A percentile compares a stretch with the other conserved stretches of the same genome.
These are phyloP conservation scores for Adrianichthys oophorus DNA, from an alignment of 2,797 vertebrate species.

Conservation along the genomic window DNA sequence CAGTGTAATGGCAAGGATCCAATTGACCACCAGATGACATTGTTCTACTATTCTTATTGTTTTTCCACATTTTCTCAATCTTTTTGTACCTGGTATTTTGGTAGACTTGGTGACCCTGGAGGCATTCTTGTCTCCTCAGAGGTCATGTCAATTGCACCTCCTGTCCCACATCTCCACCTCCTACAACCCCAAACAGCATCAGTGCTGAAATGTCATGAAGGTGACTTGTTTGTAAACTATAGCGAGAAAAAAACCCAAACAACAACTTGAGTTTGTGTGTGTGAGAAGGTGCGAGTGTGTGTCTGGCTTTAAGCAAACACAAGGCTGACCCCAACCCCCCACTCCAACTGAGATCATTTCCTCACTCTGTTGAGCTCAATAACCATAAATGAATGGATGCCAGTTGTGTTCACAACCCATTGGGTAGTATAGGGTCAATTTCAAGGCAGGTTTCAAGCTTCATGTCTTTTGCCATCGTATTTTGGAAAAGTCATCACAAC, in stretches of 20 bases:
- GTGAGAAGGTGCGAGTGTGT: no score
- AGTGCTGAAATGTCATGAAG: conserved; percentile 71
- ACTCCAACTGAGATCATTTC: no score
- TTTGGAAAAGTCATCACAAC: no score
- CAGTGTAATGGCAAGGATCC: conserved; percentile 46
- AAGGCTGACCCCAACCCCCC: no score
- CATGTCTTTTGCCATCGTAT: no score
- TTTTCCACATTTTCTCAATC: conserved; percentile 66
- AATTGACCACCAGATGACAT: conserved; percentile 72
- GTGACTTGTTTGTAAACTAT: conserved; percentile 65
- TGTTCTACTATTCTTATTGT: conserved; percentile 59
- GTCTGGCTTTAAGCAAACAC: no score
- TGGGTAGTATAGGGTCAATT: no score
- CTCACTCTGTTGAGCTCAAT: no score
- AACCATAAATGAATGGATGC: no score
- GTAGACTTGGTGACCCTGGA: conserved; percentile 71
- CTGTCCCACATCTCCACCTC: conserved; percentile 66
- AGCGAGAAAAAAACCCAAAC: neutral
- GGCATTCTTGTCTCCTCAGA: conserved; percentile 68
- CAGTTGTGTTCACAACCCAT: neutral
- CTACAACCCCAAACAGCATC: conserved; percentile 64
- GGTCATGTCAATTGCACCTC: conserved; percentile 68
- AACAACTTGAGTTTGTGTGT: neutral
- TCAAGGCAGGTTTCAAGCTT: no score
- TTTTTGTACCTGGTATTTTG: conserved; percentile 70